Evolutionary conservation across 2,113 vertebrate genomes (phyloP).

Genomic region (cat (Felis catus)): F.catus_Fca126_mat1.0 CM031419.1:127093001-127093500

Average conservation of each 20-base stretch:
- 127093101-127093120: background rate
- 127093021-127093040: background rate
- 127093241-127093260: background rate
- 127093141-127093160: background rate
- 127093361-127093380: background rate
- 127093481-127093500: background rate
- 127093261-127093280: background rate
- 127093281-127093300: background rate
- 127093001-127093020: background rate
- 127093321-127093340: background rate
- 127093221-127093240: background rate
- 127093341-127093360: constrained; percentile 28
- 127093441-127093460: background rate
- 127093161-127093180: background rate
- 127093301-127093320: background rate
- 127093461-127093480: background rate
- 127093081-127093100: background rate
- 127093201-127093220: background rate
- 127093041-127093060: background rate
- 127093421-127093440: background rate
- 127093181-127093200: background rate
- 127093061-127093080: background rate
- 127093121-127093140: background rate
- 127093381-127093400: background rate
- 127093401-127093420: background rate